Percentiles rank a stretch among this genome's conserved stretches.
These are phyloP conservation scores for Hoplias malabaricus DNA, from an alignment of 2,113 vertebrate genomes.

Conservation along the genomic window DNA sequence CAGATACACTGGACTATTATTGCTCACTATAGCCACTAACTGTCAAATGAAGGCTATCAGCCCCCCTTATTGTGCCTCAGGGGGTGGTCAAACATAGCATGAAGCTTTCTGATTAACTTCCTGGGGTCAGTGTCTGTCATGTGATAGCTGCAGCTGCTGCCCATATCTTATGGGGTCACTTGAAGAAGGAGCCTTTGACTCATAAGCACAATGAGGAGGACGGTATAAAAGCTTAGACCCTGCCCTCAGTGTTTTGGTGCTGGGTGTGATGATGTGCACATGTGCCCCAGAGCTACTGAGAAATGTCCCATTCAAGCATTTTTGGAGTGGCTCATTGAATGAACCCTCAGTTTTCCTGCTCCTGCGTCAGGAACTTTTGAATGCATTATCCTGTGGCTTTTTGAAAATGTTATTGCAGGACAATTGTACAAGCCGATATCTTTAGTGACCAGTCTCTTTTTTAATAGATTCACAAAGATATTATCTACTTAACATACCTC, in stretches of 20 bases:
- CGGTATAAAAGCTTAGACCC: neutral
- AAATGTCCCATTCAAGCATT: constrained; percentile 1
- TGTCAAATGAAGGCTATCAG: constrained; percentile 34
- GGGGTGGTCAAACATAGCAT: constrained; percentile 34
- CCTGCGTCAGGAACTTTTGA: neutral
- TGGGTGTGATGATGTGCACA: neutral
- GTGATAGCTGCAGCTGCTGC: constrained; percentile 47
- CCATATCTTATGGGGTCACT: constrained; percentile 21
- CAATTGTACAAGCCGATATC: neutral
- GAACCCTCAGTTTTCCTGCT: neutral
- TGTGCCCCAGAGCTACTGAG: neutral
- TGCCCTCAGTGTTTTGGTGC: neutral
- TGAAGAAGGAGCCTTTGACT: constrained; percentile 4
- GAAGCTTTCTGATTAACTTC: constrained; percentile 38
- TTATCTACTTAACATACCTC: neutral
- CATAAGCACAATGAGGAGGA: neutral
- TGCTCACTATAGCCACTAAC: neutral
- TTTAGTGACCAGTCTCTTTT: neutral
- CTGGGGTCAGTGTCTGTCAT: constrained; percentile 33
- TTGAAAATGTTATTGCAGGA: constrained; percentile 29
- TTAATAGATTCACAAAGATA: neutral
- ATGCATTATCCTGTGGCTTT: constrained; percentile 32
- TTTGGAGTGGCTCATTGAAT: constrained; percentile 33
- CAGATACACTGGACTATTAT: constrained; percentile 1
- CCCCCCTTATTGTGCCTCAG: constrained; percentile 18